A percentile compares a stretch with the other conserved stretches of the same genome.
Conservation (phyloP, 2,797 vertebrate species). For the Nyctibius grandis region DNA sequence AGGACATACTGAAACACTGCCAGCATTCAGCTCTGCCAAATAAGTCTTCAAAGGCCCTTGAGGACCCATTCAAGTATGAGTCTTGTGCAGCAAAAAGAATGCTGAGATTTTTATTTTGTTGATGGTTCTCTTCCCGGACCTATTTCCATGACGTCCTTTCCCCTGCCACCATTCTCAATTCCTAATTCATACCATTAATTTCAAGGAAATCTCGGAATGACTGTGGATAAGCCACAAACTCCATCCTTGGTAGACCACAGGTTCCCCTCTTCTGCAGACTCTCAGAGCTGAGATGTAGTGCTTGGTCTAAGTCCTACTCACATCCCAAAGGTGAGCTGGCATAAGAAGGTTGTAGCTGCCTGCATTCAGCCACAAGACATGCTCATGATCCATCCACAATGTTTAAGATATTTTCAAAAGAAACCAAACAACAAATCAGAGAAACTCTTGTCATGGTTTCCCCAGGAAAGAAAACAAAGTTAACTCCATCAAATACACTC, state of each 20-base stretch:
- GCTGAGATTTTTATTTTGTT: background rate
- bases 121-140: background rate
- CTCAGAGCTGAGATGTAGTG: background rate
- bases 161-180: background rate
- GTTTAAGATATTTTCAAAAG: background rate
- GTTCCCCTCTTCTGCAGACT: conserved; percentile 15
- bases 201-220: background rate
- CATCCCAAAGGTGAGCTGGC: background rate
- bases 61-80: background rate
- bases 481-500: background rate
- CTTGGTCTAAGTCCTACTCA: background rate
- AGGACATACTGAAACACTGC: background rate
- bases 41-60: background rate
- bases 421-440: background rate
- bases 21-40: background rate
- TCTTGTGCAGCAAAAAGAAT: background rate
- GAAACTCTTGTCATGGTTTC: background rate
- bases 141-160: background rate
- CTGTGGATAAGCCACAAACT: background rate
- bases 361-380: background rate
- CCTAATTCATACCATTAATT: background rate
- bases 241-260: background rate
- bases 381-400: background rate
- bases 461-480: background rate
- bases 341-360: background rate